Percentiles rank a stretch among this genome's conserved stretches.
phyloP scores from a whole-genome alignment of 2,888 invertebrate species.

The Spatulosminthurus flaviceps region DNA sequence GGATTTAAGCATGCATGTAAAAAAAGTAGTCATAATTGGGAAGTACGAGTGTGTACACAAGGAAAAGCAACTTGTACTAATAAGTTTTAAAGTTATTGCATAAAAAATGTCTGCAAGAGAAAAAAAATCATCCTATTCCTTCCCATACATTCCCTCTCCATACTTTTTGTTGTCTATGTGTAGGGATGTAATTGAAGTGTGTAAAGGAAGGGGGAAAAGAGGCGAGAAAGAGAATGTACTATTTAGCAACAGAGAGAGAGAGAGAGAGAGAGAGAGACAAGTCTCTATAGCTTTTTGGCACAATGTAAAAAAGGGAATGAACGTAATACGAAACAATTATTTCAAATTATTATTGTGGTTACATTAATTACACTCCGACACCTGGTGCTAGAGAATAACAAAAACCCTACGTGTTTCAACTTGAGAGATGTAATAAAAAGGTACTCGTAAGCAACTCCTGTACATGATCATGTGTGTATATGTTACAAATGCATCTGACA shows the following conservation, averaged over 20 bases:
- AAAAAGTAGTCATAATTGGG: neutral
- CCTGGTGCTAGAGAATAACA: conserved; percentile 19
- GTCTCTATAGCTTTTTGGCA: neutral
- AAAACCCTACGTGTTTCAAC: conserved; percentile 1
- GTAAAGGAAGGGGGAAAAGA: neutral
- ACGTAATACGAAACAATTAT: conserved; percentile 21
- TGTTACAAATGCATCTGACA: neutral
- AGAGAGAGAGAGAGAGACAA: too few relatives aligned
- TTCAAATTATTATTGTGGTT: conserved; percentile 30
- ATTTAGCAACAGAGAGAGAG: neutral
- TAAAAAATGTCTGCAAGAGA: neutral
- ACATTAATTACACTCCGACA: conserved; percentile 28
- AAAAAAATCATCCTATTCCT: neutral
- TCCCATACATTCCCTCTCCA: neutral
- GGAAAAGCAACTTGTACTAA: neutral
- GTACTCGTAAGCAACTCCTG: neutral
- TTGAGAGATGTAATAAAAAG: neutral
- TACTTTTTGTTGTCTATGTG: too few relatives aligned
- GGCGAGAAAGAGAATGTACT: neutral
- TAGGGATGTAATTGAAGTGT: neutral
- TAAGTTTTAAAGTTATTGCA: neutral
- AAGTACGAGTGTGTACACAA: neutral
- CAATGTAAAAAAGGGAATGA: neutral
- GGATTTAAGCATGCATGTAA: neutral
- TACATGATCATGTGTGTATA: neutral